Evolutionary conservation across 2,888 invertebrate species (phyloP).

Genomic region (Drosophila mettleri): DNA sequence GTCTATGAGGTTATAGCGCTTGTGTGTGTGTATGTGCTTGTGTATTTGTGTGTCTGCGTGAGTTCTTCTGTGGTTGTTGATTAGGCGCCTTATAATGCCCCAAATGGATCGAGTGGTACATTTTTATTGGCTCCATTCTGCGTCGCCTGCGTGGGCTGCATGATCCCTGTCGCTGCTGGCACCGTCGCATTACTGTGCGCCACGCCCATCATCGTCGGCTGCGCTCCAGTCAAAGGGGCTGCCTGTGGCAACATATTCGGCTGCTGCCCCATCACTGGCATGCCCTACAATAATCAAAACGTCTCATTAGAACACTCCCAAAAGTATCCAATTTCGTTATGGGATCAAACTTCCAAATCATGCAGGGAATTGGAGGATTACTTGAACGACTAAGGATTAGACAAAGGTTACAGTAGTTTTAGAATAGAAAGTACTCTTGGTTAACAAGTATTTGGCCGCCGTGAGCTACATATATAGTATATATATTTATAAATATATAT

Average conservation of each 20-base stretch:
- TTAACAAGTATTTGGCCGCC: slow-evolving; percentile 26
- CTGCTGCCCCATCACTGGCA: slow-evolving; percentile 84
- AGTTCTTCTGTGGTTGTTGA: slow-evolving; percentile 14
- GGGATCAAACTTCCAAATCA: slow-evolving; percentile 34
- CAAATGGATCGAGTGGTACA: slow-evolving; percentile 86
- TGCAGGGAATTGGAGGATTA: slow-evolving; percentile 42
- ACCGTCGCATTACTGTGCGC: slow-evolving; percentile 80
- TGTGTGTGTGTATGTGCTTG: slow-evolving; percentile 41
- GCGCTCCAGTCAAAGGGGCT: slow-evolving; percentile 85
- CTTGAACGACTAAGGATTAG: slow-evolving; percentile 45
- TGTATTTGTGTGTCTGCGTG: slow-evolving; percentile 24
- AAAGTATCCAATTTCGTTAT: not conserved
- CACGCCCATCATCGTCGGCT: slow-evolving; percentile 81
- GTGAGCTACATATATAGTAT: slow-evolving; percentile 35
- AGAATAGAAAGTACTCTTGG: not conserved
- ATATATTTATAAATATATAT: not conserved
- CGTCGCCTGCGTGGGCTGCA: slow-evolving; percentile 78
- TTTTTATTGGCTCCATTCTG: slow-evolving; percentile 85
- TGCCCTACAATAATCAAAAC: slow-evolving; percentile 81
- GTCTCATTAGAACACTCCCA: slow-evolving; percentile 22
- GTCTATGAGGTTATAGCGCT: slow-evolving; percentile 71
- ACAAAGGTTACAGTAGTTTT: slow-evolving; percentile 15
- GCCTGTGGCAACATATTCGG: slow-evolving; percentile 84
- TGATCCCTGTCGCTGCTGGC: slow-evolving; percentile 69
- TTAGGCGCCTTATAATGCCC: slow-evolving; percentile 85